These are phyloP conservation scores for Cyanistes caeruleus DNA, from an alignment of 2,113 vertebrate genomes.

Conservation along the genomic window DNA sequence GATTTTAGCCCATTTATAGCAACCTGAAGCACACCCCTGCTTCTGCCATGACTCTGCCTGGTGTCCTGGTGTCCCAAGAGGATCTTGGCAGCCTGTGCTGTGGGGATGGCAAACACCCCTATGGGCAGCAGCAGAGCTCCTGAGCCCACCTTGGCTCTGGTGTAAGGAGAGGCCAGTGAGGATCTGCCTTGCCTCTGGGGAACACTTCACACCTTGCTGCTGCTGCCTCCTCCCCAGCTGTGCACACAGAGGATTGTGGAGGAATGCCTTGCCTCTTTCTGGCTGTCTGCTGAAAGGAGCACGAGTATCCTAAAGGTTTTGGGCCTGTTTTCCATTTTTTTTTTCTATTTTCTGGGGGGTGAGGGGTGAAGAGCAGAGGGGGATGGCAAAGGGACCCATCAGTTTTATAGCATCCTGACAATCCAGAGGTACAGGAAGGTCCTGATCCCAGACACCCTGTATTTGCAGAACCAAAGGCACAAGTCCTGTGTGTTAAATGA, in stretches of 20 bases:
- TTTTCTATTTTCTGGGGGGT: rapidly evolving
- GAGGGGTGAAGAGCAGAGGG: background rate
- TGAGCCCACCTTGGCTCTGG: rapidly evolving
- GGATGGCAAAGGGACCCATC: background rate
- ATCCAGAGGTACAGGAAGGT: background rate
- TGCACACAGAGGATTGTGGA: background rate
- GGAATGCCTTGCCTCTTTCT: background rate
- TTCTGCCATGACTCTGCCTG: background rate
- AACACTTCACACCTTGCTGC: background rate
- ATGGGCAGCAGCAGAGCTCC: background rate
- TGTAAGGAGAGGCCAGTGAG: background rate
- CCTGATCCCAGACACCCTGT: background rate
- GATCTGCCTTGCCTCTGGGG: background rate
- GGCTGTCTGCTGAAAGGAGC: background rate
- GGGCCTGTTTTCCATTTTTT: background rate
- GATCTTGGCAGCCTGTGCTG: rapidly evolving
- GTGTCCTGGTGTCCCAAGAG: background rate
- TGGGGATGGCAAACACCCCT: background rate
- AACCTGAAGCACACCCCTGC: rapidly evolving
- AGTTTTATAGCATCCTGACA: background rate
- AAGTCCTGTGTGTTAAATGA: background rate
- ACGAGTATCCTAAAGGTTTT: background rate
- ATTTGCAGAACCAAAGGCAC: background rate
- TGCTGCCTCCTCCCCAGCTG: background rate
- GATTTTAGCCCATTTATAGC: background rate